Base-by-base conservation (phyloP, 2,888 invertebrate genomes). In the Apamea sordens region DNA sequence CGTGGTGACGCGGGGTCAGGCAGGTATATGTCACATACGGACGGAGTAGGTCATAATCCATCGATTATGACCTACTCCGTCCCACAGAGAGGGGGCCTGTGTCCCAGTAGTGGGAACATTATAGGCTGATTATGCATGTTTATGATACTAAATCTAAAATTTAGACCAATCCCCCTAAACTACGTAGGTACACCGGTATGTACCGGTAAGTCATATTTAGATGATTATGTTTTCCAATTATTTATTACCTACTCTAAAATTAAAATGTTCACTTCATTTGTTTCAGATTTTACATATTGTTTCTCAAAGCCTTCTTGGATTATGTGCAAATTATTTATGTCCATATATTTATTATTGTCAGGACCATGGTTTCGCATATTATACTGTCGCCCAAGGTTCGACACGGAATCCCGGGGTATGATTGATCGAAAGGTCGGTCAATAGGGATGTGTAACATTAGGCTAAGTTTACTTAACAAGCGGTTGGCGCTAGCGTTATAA, bases 391-490 rank as follows among this genome's bases (percentile, higher is more conserved):
- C 53, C 36, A 63, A 71, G 53, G 65, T 79, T 79, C 67, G 79
- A 84, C 79, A 36, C n/a, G 21, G 67, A 71, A 36, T 47, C 47
- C 56, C 61, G 28, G 65, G 53, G 15, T 32, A 79, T 81, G 81
- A 81, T 81, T 84, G 81, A 81, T 81, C 67, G 71, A 63, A 84
- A 68, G 84, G 81, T 41, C 79, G 84, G 84, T 63, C 84, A 84
- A 84, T 71, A 67, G 79, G 84, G 81, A 68, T 79, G 28, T 83
- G 47, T 69, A 50, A 61, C 65, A 61, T 71, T 67, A 59, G 41
- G 36, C 65, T 44, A 61, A 67, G 84, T 78, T 81, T 67, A 71
- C 65, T 61, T 59, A 70, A 83, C 61, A 78, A 53, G 59, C 44
- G 24, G 53, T 24, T 50, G 32, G 73, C 50, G 47, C 13, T 13